Conservation (phyloP, 92 coral and sea anemone species). For the Anthopleura xanthogrammica region DNA sequence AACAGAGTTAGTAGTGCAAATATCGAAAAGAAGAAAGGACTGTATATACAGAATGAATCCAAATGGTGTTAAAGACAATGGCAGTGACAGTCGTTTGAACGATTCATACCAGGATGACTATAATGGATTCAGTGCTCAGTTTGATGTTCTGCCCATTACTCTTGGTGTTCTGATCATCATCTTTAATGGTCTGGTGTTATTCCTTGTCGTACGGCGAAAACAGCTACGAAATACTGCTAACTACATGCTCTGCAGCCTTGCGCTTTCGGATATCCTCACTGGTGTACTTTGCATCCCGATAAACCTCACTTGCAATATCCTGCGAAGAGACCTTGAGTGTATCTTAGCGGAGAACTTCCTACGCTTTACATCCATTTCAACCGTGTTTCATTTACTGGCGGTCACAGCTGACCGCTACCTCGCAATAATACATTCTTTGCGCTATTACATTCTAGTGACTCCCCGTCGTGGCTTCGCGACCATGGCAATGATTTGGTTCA, state of each 20-base stretch:
- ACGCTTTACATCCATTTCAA: slow-evolving; percentile 64
- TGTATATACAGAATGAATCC: slow-evolving; percentile 5
- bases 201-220: slow-evolving; percentile 43
- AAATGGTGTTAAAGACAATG: background rate
- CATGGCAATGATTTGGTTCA: slow-evolving; percentile 45
- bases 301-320: slow-evolving; percentile 52
- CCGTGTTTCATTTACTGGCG: slow-evolving; percentile 63
- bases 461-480: slow-evolving; percentile 48
- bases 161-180: slow-evolving; percentile 56
- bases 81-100: background rate
- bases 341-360: slow-evolving; percentile 32
- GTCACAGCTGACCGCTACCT: slow-evolving; percentile 79
- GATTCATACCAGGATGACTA: slow-evolving; percentile 4
- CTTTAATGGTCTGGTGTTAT: slow-evolving; percentile 52
- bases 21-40: background rate
- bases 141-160: slow-evolving; percentile 51
- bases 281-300: slow-evolving; percentile 64
- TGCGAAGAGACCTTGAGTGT: slow-evolving; percentile 32
- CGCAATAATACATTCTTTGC: slow-evolving; percentile 66
- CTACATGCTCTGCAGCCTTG: slow-evolving; percentile 66
- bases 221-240: slow-evolving; percentile 60
- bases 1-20: background rate
- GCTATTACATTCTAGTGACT: slow-evolving; percentile 65
- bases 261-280: slow-evolving; percentile 67
- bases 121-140: slow-evolving; percentile 22